Conservation (phyloP, 2,888 invertebrate genomes). For the Bugula neritina region DNA sequence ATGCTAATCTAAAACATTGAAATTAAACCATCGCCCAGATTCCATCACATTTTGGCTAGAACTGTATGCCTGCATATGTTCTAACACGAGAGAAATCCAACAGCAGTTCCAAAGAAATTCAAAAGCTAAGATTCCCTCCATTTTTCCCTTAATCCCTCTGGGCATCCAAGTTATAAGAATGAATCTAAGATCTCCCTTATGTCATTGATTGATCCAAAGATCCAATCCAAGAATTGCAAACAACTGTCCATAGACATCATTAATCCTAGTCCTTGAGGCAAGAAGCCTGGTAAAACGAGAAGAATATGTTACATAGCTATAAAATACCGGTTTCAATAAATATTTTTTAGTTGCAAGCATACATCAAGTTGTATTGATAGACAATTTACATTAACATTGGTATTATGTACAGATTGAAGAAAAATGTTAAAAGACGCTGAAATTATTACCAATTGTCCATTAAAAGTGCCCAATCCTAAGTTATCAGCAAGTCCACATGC, state of each 20-base stretch:
- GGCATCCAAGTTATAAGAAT: constrained; percentile 6
- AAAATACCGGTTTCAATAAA: too few species aligned
- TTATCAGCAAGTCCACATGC: neutral
- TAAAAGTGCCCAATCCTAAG: neutral
- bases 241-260: neutral
- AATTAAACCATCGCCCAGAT: too few species aligned
- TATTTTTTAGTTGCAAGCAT: too few species aligned
- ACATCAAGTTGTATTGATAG: too few species aligned
- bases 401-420: too few species aligned
- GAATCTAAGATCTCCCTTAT: neutral
- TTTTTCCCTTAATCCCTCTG: constrained; percentile 6
- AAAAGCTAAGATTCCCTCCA: constrained; percentile 6
- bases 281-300: constrained; percentile 23
- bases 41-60: too few species aligned
- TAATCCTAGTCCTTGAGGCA: constrained; percentile 11
- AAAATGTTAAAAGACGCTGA: too few species aligned
- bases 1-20: too few species aligned
- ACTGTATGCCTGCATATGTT: too few species aligned
- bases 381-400: too few species aligned
- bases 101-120: too few species aligned
- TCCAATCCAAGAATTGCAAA: constrained; percentile 23
- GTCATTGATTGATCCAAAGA: constrained; percentile 26
- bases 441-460: neutral
- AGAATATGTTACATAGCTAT: neutral
- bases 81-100: too few species aligned